Evolutionary conservation across 2,113 vertebrate species (phyloP).

Genomic region (Nothoprocta pentlandii): DNA sequence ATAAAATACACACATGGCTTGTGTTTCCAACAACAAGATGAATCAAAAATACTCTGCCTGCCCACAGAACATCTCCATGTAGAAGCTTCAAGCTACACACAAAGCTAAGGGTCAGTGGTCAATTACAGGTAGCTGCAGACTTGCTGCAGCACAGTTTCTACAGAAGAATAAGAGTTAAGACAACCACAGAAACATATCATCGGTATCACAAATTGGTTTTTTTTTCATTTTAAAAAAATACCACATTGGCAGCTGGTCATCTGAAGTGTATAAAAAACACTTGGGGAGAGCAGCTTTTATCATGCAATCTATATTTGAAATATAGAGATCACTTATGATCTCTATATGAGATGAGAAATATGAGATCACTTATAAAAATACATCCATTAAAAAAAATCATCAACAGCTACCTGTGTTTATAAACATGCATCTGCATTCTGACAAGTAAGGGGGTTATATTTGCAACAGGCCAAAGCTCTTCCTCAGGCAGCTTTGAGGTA

Average conservation of each 20-base stretch:
- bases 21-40: not conserved
- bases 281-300: not conserved
- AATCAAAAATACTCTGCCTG: not conserved
- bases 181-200: not conserved
- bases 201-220: not conserved
- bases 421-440: slow-evolving; percentile 79
- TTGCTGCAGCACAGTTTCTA: not conserved
- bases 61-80: not conserved
- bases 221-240: not conserved
- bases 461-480: slow-evolving; percentile 36
- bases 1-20: not conserved
- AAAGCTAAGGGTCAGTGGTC: not conserved
- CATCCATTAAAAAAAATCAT: not conserved
- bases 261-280: not conserved
- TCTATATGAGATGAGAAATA: no score
- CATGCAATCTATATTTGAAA: not conserved
- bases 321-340: not conserved
- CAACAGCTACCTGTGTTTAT: slow-evolving; percentile 78
- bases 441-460: slow-evolving; percentile 67
- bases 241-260: not conserved
- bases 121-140: not conserved
- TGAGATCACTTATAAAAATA: not conserved
- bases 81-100: not conserved
- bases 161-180: not conserved
- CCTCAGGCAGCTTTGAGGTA: not conserved